A percentile compares a stretch with the other conserved stretches of the same genome.
Evolutionary conservation across 2,888 invertebrate genomes (phyloP).

Genomic region (Venustoraphidia nigricollis): DNA sequence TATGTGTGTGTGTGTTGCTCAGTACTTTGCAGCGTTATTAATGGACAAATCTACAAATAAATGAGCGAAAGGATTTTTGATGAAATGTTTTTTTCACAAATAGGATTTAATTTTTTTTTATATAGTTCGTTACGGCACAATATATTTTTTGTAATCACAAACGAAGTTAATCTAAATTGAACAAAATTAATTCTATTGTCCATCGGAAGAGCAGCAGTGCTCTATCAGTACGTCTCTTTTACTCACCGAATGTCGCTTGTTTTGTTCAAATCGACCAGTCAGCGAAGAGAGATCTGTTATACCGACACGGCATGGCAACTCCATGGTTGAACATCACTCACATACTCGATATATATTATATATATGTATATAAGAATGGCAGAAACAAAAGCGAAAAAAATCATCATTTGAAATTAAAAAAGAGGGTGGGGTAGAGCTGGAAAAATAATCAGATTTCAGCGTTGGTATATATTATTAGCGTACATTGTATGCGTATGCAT

Average conservation of each 20-base stretch:
- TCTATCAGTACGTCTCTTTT: not conserved
- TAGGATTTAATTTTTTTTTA: too few species aligned
- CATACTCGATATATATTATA: too few species aligned
- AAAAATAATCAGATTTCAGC: constrained; percentile 27
- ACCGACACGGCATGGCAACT: not conserved
- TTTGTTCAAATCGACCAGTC: not conserved
- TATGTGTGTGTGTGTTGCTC: too few species aligned
- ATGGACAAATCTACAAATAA: too few species aligned
- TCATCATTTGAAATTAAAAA: constrained; percentile 23
- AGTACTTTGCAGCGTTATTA: too few species aligned
- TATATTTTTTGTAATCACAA: constrained; percentile 26
- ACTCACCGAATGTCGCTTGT: not conserved
- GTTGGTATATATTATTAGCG: constrained; percentile 23
- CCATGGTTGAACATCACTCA: not conserved
- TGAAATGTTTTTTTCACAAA: too few species aligned
- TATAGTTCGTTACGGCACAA: too few species aligned
- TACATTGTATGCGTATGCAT: constrained; percentile 9
- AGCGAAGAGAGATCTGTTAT: too few species aligned
- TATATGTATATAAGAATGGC: not conserved
- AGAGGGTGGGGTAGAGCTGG: constrained; percentile 15
- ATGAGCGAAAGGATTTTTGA: too few species aligned
- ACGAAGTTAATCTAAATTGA: constrained; percentile 30
- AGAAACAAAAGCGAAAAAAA: not conserved
- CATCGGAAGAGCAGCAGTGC: not conserved
- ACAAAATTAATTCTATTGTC: constrained; percentile 30